Evolutionary conservation across 2,888 invertebrate species (phyloP).

Genomic region (Teleiodes luculella): DNA sequence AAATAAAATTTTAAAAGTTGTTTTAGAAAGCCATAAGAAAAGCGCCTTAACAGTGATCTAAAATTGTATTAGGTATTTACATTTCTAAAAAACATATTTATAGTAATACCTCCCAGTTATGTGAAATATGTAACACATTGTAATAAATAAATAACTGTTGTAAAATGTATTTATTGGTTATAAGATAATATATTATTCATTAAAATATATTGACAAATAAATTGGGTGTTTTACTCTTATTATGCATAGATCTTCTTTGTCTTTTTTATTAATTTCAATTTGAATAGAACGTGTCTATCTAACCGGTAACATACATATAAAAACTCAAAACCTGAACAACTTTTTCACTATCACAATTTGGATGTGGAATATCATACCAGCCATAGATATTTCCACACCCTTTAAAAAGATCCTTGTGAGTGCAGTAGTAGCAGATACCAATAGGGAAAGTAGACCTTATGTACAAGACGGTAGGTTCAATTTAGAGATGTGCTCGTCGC

Average conservation of each 20-base stretch:
- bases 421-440: no score
- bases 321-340: no score
- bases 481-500: slow-evolving; percentile 27
- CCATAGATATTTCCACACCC: slow-evolving; percentile 49
- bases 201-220: slow-evolving; percentile 40
- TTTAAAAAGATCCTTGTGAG: background rate
- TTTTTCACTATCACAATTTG: no score
- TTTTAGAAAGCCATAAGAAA: slow-evolving; percentile 26
- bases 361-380: slow-evolving; percentile 55
- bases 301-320: no score
- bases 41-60: slow-evolving; percentile 54
- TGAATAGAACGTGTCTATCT: background rate
- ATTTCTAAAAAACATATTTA: slow-evolving; percentile 9
- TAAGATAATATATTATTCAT: slow-evolving; percentile 66
- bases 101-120: slow-evolving; percentile 37
- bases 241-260: no score
- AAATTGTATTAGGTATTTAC: slow-evolving; percentile 20
- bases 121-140: slow-evolving; percentile 49
- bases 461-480: background rate
- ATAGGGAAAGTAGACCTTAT: no score
- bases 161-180: slow-evolving; percentile 77
- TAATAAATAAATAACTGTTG: slow-evolving; percentile 69
- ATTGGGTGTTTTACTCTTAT: background rate
- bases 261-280: no score
- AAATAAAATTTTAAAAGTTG: background rate